Base-by-base conservation (phyloP, 2,797 vertebrate genomes). In the Enteromius afrohamiltoni region DNA sequence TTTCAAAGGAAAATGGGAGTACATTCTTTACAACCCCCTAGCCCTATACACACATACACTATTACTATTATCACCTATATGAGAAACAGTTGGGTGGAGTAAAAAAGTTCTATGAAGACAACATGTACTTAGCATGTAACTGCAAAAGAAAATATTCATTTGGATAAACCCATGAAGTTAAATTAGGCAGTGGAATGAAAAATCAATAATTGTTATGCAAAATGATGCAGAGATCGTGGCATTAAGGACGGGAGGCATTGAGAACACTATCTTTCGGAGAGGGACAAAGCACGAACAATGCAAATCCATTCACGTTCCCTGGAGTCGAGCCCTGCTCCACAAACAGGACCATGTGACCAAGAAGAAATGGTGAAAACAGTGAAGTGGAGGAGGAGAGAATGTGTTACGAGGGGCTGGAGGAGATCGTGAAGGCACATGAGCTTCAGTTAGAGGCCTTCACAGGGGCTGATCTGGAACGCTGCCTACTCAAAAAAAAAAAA, bases 401-500 rank as follows among this genome's bases (percentile, higher is more conserved):
- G 55, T 9, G 8, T 71, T 67, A 14, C 7, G 34, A 45, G 47
- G 68, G 23, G 26, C 40, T 79, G 70, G 40, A 60, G 31, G 26
- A 47, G 45, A 45, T 49, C 9, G 45, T 55, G 49, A 80, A 55
- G 78, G 49, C 6, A 26, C 58, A 58, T 37, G 71, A 68, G 62
- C 49, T 40, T 60, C 45, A 77, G 65, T 17, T 51, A 71, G 83
- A 80, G 85, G 73, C 88, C 83, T 70, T 64, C 2, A 42, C n/a
- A 29, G 71, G 84, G 85, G 74, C 88, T 16, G 37, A 71, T 80
- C 83, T 91, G 90, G 85, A 91, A 5, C 0, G 0, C 31, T 34
- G 86, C 87, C 89, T 85, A 23, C 70, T 49, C 23, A 64, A 75
- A 82, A 67, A 83, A 67, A 8, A 62, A 7, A 83, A 60, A 29